Percentiles rank a stretch among this genome's conserved stretches.
phyloP scores from a whole-genome alignment of 1,140 invertebrate species.

The Drosophila willistoni region DNA sequence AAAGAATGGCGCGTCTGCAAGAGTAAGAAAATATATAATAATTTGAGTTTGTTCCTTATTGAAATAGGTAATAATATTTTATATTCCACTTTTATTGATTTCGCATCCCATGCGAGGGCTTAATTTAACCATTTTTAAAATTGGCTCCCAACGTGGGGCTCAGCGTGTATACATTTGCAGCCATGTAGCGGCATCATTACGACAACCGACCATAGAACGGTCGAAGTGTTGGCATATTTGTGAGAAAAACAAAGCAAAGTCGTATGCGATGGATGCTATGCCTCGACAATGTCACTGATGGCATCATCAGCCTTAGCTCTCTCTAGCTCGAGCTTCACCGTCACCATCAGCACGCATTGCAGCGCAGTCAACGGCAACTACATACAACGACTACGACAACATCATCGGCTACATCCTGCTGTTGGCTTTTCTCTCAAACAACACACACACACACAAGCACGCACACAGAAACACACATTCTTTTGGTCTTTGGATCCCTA shows the following conservation, averaged over 20 bases:
- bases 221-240: slow-evolving; percentile 38
- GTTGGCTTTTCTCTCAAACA: slow-evolving; percentile 48
- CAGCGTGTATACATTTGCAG: neutral
- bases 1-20: slow-evolving; percentile 93
- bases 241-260: slow-evolving; percentile 32
- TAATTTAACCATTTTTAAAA: neutral
- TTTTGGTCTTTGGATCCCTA: slow-evolving; percentile 48
- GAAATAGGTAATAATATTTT: neutral
- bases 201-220: neutral
- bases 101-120: neutral
- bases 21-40: neutral
- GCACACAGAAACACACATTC: slow-evolving; percentile 1
- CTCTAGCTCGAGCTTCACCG: neutral
- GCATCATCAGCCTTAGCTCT: slow-evolving; percentile 34
- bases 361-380: slow-evolving; percentile 6
- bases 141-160: slow-evolving; percentile 12
- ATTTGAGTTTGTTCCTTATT: neutral
- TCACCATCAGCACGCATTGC: slow-evolving; percentile 27
- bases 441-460: slow-evolving; percentile 4
- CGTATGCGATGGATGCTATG: slow-evolving; percentile 21
- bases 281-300: slow-evolving; percentile 50
- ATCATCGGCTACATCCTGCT: slow-evolving; percentile 53
- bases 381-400: slow-evolving; percentile 47
- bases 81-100: neutral
- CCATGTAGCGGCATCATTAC: slow-evolving; percentile 35